Percentiles rank a stretch among this genome's conserved stretches.
Evolutionary conservation across 2,888 invertebrate species (phyloP).

Genomic region (Urechis unicinctus): DNA sequence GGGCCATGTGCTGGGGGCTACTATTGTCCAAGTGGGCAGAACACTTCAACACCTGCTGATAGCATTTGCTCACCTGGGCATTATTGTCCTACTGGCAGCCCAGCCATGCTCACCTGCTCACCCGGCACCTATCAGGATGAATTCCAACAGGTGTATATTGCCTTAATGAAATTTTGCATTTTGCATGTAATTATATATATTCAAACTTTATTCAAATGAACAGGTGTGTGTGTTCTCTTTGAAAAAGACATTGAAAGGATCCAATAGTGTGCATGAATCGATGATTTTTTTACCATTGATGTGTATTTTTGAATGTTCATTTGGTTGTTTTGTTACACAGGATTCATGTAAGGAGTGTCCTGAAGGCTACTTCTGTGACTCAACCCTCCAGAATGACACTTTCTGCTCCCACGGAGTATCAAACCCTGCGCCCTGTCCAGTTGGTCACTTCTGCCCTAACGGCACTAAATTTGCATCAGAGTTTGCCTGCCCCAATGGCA

Average conservation of each 20-base stretch:
- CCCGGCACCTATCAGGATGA: constrained; percentile 40
- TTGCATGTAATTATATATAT: neutral
- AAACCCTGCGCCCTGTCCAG: constrained; percentile 35
- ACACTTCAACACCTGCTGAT: constrained; percentile 27
- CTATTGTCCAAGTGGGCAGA: constrained; percentile 44
- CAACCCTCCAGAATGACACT: constrained; percentile 36
- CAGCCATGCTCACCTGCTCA: constrained; percentile 27
- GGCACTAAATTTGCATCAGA: constrained; percentile 34
- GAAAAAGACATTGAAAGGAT: too few relatives aligned
- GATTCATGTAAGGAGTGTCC: constrained; percentile 35
- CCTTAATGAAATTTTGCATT: neutral
- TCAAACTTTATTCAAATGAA: neutral
- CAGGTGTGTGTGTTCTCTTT: too few relatives aligned
- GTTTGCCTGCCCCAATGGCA: constrained; percentile 38
- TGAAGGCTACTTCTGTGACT: constrained; percentile 41
- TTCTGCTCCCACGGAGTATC: constrained; percentile 42
- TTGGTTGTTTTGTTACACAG: constrained; percentile 21
- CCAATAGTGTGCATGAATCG: too few relatives aligned
- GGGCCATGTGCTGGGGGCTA: constrained; percentile 33
- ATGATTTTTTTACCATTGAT: too few relatives aligned
- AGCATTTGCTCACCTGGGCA: constrained; percentile 42
- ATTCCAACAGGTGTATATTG: constrained; percentile 30
- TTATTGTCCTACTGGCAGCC: constrained; percentile 34
- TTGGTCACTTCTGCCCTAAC: constrained; percentile 38
- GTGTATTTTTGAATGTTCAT: neutral